Base-by-base conservation (phyloP, 2,113 vertebrate genomes). In the Ctenodactylus gundi region DNA sequence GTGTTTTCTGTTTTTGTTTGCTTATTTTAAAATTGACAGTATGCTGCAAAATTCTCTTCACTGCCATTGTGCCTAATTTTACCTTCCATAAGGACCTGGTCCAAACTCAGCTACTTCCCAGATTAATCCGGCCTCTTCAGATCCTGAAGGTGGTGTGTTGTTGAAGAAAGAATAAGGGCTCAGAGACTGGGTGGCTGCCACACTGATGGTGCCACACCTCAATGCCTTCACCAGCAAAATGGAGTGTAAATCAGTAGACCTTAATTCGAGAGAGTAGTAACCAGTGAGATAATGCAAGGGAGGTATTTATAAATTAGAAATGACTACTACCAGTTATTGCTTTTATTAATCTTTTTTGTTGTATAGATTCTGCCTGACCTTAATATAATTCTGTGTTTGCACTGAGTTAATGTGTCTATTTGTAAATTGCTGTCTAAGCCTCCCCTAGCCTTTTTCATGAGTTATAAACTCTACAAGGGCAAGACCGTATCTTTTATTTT, bases 261-360 rank as follows among this genome's bases (percentile, higher is more conserved):
- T 95, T 96, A 94, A 91, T 91, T 93, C 90, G 88, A 88, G 36
- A 85, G 34, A 0, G 0, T 90, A 55, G 5, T 76, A 96, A 72
- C 53, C 67, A 86, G 60, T 60, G 20, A 93, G 76, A 64, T 83
- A 81, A 94, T 23, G 39, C 60, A 84, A 89, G 44, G 41, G 25
- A 84, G 23, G 9, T 49, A 76, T 91, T 94, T 91, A 55, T 93
- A 96, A 89, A 95, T 96, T 85, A 92, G 36, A 93, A 85, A 95
- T 49, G 44, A 82, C 39, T 36, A 88, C 88, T 90, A 94, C 46
- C 49, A 55, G 62, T 91, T 92, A 87, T 67, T 90, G 70, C 77
- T 89, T 96, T 95, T 75, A 94, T 95, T 86, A 94, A 94, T 57
- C 65, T 95, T 94, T 90, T 97, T 97, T 96, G 96, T 90, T 95